Evolutionary conservation across 2,797 vertebrate genomes (phyloP).

Genomic region (Mormyrops boulengeri): DNA sequence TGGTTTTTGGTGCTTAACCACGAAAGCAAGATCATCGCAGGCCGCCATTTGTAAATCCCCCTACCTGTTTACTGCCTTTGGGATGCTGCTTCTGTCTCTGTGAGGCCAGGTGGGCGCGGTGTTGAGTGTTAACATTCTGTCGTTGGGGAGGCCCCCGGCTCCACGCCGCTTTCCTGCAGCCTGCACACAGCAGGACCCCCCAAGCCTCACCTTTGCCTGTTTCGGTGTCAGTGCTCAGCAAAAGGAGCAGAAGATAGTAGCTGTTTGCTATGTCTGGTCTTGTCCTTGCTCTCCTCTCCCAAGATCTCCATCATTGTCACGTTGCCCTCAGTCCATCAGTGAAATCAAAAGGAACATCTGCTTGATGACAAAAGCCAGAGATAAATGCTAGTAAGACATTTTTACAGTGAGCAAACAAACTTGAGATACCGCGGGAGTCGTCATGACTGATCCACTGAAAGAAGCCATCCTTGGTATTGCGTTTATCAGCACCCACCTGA

Average conservation of each 20-base stretch:
- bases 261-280: conserved; percentile 30
- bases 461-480: conserved; percentile 28
- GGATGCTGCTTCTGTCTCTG: not conserved
- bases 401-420: conserved; percentile 23
- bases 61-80: not conserved
- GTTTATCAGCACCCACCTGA: conserved; percentile 63
- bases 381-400: conserved; percentile 41
- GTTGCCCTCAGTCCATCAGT: conserved; percentile 28
- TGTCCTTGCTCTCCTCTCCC: not conserved
- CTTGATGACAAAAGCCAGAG: conserved; percentile 32
- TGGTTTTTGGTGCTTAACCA: not conserved
- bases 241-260: conserved; percentile 35
- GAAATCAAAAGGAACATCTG: conserved; percentile 53
- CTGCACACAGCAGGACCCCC: conserved; percentile 20
- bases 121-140: not conserved
- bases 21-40: not conserved
- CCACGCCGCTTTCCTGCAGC: not conserved
- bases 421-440: not conserved
- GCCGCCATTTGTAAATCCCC: not conserved
- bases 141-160: conserved; percentile 34
- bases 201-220: conserved; percentile 32
- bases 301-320: conserved; percentile 33
- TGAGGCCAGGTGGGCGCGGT: conserved; percentile 5
- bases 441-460: not conserved
- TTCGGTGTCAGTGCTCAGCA: conserved; percentile 39